These are phyloP conservation scores for Psephotus haematonotus DNA, from an alignment of 2,113 vertebrate species.

Conservation along the genomic window DNA sequence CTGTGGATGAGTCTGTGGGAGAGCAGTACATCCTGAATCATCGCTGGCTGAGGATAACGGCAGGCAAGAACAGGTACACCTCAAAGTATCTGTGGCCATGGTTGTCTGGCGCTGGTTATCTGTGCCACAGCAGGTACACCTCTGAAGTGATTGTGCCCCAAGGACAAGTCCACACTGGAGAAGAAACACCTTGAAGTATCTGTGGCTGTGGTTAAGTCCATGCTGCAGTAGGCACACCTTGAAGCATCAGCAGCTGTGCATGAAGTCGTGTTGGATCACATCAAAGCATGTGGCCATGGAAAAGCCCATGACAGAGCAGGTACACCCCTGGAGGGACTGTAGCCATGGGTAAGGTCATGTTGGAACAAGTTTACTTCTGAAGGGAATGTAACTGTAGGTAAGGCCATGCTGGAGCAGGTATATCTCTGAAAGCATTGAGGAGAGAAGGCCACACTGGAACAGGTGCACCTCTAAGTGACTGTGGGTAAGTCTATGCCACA, in stretches of 20 bases:
- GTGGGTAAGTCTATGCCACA: not conserved
- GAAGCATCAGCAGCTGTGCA: not conserved
- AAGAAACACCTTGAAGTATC: not conserved
- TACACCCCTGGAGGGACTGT: not conserved
- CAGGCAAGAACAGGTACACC: not conserved
- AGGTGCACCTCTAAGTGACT: not conserved
- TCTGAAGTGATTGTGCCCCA: not conserved
- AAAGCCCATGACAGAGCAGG: not conserved
- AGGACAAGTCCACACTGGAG: not conserved
- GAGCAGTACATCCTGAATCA: not conserved
- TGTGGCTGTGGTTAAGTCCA: not conserved
- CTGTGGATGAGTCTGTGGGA: not conserved
- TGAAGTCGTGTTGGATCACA: not conserved
- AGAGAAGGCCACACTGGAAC: not conserved
- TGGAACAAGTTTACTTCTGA: not conserved
- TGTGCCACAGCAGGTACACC: not conserved
- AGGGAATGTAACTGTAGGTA: not conserved
- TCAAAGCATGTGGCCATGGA: not conserved
- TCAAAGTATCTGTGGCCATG: not conserved
- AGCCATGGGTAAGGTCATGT: not conserved
- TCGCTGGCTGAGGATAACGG: not conserved
- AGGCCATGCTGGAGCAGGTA: not conserved
- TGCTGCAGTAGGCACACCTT: not conserved
- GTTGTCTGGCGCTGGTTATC: not conserved
- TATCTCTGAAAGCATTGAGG: not conserved